Evolutionary conservation across 2,888 invertebrate species (phyloP).

Genomic region (Drosophila sordidula): DNA sequence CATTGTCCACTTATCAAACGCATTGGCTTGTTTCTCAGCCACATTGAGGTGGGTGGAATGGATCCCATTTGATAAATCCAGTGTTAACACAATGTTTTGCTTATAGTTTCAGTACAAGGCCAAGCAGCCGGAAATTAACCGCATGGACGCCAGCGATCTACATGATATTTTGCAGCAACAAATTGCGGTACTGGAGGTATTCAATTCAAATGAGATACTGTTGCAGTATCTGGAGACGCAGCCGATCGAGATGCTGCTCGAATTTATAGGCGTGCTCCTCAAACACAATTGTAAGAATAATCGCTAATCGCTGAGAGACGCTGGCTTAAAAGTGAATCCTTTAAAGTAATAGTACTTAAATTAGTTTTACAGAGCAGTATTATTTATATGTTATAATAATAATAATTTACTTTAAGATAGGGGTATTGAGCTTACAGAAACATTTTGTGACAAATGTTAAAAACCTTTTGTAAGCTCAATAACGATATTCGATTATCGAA

Average conservation of each 20-base stretch:
- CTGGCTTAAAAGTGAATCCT: neutral
- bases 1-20: constrained; percentile 82
- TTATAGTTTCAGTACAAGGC: constrained; percentile 77
- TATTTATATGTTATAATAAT: too few relatives aligned
- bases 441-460: neutral
- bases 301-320: too few relatives aligned
- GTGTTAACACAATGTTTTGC: neutral
- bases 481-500: neutral
- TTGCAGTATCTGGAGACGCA: constrained; percentile 73
- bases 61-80: neutral
- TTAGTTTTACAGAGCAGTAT: too few relatives aligned
- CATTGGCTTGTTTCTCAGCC: constrained; percentile 81
- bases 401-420: too few relatives aligned
- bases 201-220: constrained; percentile 63
- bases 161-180: constrained; percentile 69
- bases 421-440: too few relatives aligned
- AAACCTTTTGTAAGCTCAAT: too few relatives aligned
- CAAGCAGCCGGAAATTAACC: constrained; percentile 35
- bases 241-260: constrained; percentile 77
- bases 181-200: constrained; percentile 63
- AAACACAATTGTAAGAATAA: constrained; percentile 64
- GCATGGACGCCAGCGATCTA: constrained; percentile 64
- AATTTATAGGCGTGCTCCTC: constrained; percentile 66
- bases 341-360: neutral
- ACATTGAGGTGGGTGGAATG: constrained; percentile 72